A percentile compares a stretch with the other conserved stretches of the same genome.
phyloP scores from a whole-genome alignment of 2,797 vertebrate species.

The Cryptoprocta ferox region DNA sequence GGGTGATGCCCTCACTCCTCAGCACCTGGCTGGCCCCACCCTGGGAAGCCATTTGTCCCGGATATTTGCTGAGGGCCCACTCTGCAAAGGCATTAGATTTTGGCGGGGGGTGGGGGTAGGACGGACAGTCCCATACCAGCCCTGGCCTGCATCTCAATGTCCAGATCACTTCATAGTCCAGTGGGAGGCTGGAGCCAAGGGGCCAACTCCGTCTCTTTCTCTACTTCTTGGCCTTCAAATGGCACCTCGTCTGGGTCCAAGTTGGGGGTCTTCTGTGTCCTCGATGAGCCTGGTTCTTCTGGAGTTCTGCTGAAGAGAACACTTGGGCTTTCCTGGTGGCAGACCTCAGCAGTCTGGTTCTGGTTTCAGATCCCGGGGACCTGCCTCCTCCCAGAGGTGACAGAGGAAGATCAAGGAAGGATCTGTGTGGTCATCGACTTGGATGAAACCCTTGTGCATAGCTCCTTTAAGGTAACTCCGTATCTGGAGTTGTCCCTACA shows the following conservation, averaged over 20 bases:
- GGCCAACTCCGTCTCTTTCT: neutral
- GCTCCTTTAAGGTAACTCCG: conserved; percentile 92
- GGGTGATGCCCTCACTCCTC: neutral
- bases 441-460: conserved; percentile 94
- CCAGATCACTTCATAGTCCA: neutral
- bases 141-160: neutral
- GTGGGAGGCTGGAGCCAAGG: neutral
- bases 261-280: neutral
- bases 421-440: conserved; percentile 94
- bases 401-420: conserved; percentile 90
- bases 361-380: conserved; percentile 87
- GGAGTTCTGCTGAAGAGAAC: neutral
- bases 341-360: conserved; percentile 33
- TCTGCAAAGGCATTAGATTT: neutral
- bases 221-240: neutral
- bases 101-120: too few species aligned
- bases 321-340: conserved; percentile 10
- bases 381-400: conserved; percentile 92
- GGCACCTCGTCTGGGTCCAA: neutral
- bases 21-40: neutral
- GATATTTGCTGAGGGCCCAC: neutral
- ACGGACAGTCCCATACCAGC: neutral
- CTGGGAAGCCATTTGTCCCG: neutral
- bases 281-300: neutral
- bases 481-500: neutral